These are phyloP conservation scores for Eilema sororculum DNA, from an alignment of 2,888 invertebrate genomes.

Conservation along the genomic window DNA sequence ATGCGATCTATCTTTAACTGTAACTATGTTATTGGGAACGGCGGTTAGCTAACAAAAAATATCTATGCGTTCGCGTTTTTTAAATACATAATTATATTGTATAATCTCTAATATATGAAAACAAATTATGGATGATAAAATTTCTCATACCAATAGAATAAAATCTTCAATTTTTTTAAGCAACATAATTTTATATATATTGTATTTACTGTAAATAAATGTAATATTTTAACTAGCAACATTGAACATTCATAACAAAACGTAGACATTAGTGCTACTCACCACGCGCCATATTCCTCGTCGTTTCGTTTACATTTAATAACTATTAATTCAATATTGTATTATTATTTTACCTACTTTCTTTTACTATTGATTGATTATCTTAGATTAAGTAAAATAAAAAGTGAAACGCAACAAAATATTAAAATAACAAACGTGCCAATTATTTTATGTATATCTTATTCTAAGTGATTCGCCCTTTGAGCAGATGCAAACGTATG, in stretches of 20 bases:
- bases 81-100: constrained; percentile 31
- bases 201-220: constrained; percentile 45
- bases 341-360: constrained; percentile 62
- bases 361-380: constrained; percentile 51
- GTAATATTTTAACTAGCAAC: constrained; percentile 59
- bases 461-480: constrained; percentile 32
- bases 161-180: constrained; percentile 46
- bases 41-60: constrained; percentile 40
- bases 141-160: constrained; percentile 31
- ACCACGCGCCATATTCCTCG: constrained; percentile 59
- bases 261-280: constrained; percentile 70
- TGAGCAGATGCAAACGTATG: constrained; percentile 26
- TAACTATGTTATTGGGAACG: too few relatives aligned
- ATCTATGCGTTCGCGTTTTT: constrained; percentile 23
- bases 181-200: constrained; percentile 43
- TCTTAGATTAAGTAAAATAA: constrained; percentile 30
- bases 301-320: constrained; percentile 47
- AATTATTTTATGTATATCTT: constrained; percentile 23
- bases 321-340: constrained; percentile 63
- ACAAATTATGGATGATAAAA: constrained; percentile 27
- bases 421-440: constrained; percentile 20
- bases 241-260: constrained; percentile 49
- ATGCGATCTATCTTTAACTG: too few relatives aligned
- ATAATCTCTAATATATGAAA: constrained; percentile 32
- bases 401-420: constrained; percentile 31